A percentile compares a stretch with the other conserved stretches of the same genome.
Evolutionary conservation across 2,888 invertebrate species (phyloP).

Genomic region (Tetragnatha montana): DNA sequence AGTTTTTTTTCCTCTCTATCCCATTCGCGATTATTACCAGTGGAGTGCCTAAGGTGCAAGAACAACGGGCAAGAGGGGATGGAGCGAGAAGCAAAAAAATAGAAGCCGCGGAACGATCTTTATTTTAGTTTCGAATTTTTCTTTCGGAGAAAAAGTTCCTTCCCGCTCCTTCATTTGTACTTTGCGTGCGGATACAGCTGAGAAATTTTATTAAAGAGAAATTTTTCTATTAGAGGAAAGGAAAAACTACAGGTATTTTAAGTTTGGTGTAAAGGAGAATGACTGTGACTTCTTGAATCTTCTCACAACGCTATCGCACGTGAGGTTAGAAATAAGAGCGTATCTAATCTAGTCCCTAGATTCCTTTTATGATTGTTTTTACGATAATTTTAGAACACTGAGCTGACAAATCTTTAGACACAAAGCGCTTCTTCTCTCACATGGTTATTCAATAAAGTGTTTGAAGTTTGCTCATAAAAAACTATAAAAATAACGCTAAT

Average conservation of each 20-base stretch:
- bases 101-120: conserved; percentile 24
- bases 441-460: too few species aligned
- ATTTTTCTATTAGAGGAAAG: not conserved
- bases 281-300: not conserved
- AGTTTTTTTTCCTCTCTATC: not conserved
- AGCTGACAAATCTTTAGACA: too few species aligned
- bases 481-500: too few species aligned
- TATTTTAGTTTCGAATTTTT: conserved; percentile 24
- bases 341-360: not conserved
- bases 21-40: conserved; percentile 20
- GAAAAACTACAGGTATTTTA: not conserved
- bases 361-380: not conserved
- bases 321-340: not conserved
- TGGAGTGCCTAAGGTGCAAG: conserved; percentile 27
- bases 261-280: not conserved
- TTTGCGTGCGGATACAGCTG: not conserved
- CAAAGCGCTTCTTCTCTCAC: too few species aligned
- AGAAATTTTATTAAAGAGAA: not conserved
- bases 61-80: not conserved
- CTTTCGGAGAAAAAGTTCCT: not conserved
- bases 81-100: not conserved
- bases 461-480: too few species aligned
- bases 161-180: not conserved
- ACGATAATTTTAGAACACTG: not conserved
- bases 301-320: not conserved